Evolutionary conservation across 1,140 invertebrate genomes (phyloP).

Genomic region (Plectus sambesii): DNA sequence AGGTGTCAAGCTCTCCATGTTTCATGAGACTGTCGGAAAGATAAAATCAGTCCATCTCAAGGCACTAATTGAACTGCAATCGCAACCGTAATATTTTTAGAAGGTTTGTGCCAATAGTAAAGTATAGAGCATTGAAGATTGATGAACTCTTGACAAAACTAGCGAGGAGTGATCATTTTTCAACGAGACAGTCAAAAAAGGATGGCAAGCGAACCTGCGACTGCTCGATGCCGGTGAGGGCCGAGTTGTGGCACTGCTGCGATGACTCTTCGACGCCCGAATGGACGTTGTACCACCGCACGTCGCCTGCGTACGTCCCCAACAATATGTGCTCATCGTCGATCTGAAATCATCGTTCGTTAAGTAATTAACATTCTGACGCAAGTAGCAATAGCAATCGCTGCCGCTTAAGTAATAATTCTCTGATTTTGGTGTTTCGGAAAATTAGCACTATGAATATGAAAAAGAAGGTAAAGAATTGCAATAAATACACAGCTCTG

Average conservation of each 20-base stretch:
- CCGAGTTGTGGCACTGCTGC: slow-evolving; percentile 24
- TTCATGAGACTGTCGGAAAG: too few relatives aligned
- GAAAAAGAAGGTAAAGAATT: slow-evolving; percentile 21
- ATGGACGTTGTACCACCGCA: slow-evolving; percentile 70
- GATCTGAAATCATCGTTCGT: slow-evolving; percentile 57
- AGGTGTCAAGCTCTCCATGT: too few relatives aligned
- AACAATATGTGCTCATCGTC: slow-evolving; percentile 67
- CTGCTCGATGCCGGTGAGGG: slow-evolving; percentile 23
- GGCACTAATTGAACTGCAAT: too few relatives aligned
- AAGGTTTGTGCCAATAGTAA: slow-evolving; percentile 58
- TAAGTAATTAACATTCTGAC: slow-evolving; percentile 19
- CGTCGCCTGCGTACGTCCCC: slow-evolving; percentile 73
- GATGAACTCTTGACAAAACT: too few relatives aligned
- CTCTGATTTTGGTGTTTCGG: too few relatives aligned
- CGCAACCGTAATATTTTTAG: slow-evolving; percentile 68
- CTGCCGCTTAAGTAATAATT: slow-evolving; percentile 21
- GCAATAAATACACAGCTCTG: slow-evolving; percentile 15
- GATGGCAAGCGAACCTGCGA: slow-evolving; percentile 19
- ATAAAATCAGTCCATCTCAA: too few relatives aligned
- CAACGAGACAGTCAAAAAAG: slow-evolving; percentile 8
- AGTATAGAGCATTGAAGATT: slow-evolving; percentile 18
- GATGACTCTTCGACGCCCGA: slow-evolving; percentile 55
- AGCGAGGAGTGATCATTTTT: slow-evolving; percentile 8
- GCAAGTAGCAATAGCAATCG: slow-evolving; percentile 14
- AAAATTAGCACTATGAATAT: slow-evolving; percentile 1